phyloP scores from a whole-genome alignment of 1,140 invertebrate genomes.

The Micrasema longulum region DNA sequence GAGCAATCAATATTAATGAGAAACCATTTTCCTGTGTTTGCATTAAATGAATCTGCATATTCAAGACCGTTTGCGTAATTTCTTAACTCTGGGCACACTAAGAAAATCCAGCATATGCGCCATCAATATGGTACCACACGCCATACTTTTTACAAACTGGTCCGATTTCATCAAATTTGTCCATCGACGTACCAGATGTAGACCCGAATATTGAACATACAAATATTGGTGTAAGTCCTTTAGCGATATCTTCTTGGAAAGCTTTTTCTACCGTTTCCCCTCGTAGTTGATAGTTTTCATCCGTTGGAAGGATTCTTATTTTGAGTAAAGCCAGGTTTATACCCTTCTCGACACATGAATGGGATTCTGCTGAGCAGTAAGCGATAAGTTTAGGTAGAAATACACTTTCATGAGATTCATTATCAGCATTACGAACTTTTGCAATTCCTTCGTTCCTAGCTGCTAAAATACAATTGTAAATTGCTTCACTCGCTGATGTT shows the following conservation, averaged over 20 bases:
- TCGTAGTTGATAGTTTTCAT: slow-evolving; percentile 82
- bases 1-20: slow-evolving; percentile 93
- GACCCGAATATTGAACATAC: slow-evolving; percentile 85
- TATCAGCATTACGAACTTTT: slow-evolving; percentile 68
- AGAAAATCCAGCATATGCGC: slow-evolving; percentile 86
- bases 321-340: slow-evolving; percentile 93
- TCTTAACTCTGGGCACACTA: slow-evolving; percentile 88
- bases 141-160: slow-evolving; percentile 78
- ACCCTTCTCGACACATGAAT: slow-evolving; percentile 95
- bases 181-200: slow-evolving; percentile 86
- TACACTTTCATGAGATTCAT: slow-evolving; percentile 71
- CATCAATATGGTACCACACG: slow-evolving; percentile 81
- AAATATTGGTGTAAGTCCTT: slow-evolving; percentile 88
- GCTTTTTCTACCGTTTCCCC: slow-evolving; percentile 78
- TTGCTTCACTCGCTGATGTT: slow-evolving; percentile 88
- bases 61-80: slow-evolving; percentile 81
- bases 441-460: slow-evolving; percentile 82
- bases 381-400: slow-evolving; percentile 90
- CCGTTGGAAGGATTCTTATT: slow-evolving; percentile 87
- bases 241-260: slow-evolving; percentile 82
- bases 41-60: slow-evolving; percentile 91
- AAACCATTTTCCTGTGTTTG: slow-evolving; percentile 94
- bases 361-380: slow-evolving; percentile 83
- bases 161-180: slow-evolving; percentile 84
- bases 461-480: slow-evolving; percentile 85